Evolutionary conservation across 2,797 vertebrate species (phyloP).

Genomic region (Anolis apletophallus): DNA sequence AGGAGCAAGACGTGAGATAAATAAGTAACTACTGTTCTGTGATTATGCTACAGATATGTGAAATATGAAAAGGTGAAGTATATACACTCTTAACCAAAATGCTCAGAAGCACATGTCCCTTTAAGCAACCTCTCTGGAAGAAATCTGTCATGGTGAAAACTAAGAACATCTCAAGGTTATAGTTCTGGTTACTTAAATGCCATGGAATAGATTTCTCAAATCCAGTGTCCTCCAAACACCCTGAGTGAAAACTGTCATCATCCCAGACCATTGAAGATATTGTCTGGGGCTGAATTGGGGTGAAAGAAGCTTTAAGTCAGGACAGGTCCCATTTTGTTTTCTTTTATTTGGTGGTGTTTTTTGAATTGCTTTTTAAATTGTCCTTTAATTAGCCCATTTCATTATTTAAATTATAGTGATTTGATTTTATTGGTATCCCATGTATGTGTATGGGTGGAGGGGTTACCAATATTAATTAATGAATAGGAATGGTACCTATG

Average conservation of each 20-base stretch:
- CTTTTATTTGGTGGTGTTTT: too few relatives aligned
- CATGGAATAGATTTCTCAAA: conserved; percentile 50
- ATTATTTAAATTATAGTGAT: too few relatives aligned
- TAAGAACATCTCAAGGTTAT: conserved; percentile 79
- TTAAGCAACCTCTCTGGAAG: conserved; percentile 79
- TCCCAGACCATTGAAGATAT: neutral
- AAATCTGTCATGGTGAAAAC: conserved; percentile 85
- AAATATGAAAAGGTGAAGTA: conserved; percentile 79
- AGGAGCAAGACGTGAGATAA: conserved; percentile 87
- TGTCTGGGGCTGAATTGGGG: neutral
- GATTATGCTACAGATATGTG: conserved; percentile 82
- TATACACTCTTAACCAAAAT: conserved; percentile 80
- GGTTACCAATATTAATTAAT: too few relatives aligned
- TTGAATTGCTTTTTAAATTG: too few relatives aligned
- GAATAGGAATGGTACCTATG: neutral
- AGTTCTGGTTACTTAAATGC: conserved; percentile 79
- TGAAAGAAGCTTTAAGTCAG: too few relatives aligned
- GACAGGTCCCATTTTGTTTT: too few relatives aligned
- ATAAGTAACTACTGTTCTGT: conserved; percentile 82
- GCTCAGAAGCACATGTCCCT: conserved; percentile 77
- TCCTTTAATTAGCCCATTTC: too few relatives aligned
- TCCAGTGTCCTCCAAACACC: neutral
- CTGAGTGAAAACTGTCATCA: neutral
- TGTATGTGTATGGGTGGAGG: too few relatives aligned
- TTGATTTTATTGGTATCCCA: too few relatives aligned